phyloP scores from a whole-genome alignment of 2,113 vertebrate genomes.

The Megaceryle maxima region DNA sequence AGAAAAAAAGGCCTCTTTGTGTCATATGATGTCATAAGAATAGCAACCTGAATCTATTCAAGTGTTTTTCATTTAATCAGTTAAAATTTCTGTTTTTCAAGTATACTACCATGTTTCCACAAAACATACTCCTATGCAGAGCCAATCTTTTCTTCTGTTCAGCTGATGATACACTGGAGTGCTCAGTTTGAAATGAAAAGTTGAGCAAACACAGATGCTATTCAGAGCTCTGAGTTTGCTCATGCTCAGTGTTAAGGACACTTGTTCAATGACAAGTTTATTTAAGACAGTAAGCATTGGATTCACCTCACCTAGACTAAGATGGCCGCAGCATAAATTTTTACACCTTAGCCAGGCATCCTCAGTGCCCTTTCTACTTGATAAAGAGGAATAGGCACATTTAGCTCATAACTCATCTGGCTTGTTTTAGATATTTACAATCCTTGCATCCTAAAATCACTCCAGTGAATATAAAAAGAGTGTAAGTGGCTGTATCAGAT shows the following conservation, averaged over 20 bases:
- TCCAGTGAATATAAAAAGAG: not conserved
- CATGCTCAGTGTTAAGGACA: not conserved
- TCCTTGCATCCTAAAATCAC: not conserved
- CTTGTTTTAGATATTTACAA: not conserved
- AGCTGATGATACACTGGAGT: not conserved
- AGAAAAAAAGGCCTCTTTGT: not conserved
- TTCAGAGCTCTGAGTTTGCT: not conserved
- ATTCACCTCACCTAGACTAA: not conserved
- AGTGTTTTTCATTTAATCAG: not conserved
- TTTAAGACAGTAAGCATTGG: not conserved
- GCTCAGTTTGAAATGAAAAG: constrained; percentile 25
- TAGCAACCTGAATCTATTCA: not conserved
- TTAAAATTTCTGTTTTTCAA: not conserved
- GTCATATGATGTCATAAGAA: not conserved
- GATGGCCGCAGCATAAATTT: not conserved
- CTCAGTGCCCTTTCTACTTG: not conserved
- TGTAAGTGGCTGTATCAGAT: not conserved
- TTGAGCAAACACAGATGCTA: constrained; percentile 30
- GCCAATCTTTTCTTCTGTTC: not conserved
- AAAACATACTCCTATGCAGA: not conserved
- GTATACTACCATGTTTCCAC: not conserved
- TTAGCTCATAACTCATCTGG: not conserved
- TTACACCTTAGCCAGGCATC: not conserved
- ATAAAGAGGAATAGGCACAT: not conserved
- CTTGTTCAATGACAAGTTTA: not conserved